These are phyloP conservation scores for Agonopterix heracliana DNA, from an alignment of 2,888 invertebrate genomes.

Conservation along the genomic window DNA sequence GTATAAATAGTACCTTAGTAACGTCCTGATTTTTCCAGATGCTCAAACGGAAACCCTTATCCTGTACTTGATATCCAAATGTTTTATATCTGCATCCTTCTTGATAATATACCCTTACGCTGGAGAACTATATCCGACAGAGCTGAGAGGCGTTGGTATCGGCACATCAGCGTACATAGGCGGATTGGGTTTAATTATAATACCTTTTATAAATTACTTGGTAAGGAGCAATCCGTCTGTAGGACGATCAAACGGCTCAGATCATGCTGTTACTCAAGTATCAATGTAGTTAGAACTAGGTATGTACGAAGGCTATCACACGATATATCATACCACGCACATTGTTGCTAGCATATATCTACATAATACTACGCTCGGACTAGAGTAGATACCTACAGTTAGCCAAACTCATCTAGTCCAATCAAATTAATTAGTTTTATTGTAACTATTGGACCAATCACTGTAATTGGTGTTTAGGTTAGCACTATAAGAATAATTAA, in stretches of 20 bases:
- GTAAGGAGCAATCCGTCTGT: constrained; percentile 64
- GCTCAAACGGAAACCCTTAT: constrained; percentile 83
- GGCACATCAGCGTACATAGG: constrained; percentile 94
- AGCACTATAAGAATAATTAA: no score
- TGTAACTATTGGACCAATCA: no score
- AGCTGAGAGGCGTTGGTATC: constrained; percentile 91
- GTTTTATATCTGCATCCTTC: constrained; percentile 93
- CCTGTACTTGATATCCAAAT: constrained; percentile 88
- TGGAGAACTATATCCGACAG: constrained; percentile 93
- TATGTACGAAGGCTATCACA: no score
- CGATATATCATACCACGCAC: no score
- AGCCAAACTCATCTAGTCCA: no score
- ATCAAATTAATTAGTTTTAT: no score
- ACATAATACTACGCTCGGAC: no score
- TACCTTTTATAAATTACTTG: constrained; percentile 93
- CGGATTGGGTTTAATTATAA: constrained; percentile 90
- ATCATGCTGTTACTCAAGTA: not conserved
- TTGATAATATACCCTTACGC: constrained; percentile 95
- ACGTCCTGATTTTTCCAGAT: constrained; percentile 69
- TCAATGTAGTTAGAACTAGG: no score
- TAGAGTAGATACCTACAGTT: no score
- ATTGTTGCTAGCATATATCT: no score
- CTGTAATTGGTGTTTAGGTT: no score
- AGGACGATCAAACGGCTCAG: not conserved
- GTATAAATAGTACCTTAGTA: constrained; percentile 1